Conservation (phyloP, 1,140 invertebrate genomes). For the Drosophila eugracilis region DNA sequence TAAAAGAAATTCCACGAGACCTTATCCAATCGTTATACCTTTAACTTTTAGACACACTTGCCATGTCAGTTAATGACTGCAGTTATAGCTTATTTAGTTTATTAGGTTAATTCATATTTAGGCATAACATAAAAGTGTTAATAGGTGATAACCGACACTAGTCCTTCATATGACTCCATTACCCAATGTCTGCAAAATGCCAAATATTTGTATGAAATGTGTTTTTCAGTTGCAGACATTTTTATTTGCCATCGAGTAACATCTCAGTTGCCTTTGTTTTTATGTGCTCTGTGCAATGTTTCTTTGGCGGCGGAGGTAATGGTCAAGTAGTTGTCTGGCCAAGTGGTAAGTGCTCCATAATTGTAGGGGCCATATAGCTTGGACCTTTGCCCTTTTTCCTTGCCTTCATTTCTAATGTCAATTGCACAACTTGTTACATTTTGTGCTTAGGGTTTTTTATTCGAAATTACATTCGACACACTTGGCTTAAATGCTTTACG, state of each 20-base stretch:
- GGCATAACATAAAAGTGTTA: not conserved
- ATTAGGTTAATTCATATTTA: conserved; percentile 8
- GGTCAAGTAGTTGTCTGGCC: conserved; percentile 45
- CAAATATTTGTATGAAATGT: conserved; percentile 11
- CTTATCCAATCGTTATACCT: no score
- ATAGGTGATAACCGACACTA: conserved; percentile 6
- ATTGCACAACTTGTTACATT: conserved; percentile 30
- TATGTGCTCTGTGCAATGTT: conserved; percentile 37
- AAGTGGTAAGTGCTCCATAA: conserved; percentile 68
- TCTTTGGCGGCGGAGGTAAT: not conserved
- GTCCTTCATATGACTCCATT: conserved; percentile 12
- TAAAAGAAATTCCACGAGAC: no score
- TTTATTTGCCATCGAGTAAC: conserved; percentile 24
- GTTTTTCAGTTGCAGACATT: conserved; percentile 7
- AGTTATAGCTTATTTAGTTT: not conserved
- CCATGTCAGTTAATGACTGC: not conserved
- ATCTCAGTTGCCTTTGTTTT: conserved; percentile 27
- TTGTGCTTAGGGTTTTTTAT: conserved; percentile 1
- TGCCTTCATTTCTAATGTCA: conserved; percentile 31
- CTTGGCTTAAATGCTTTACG: not conserved
- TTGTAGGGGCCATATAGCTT: conserved; percentile 37
- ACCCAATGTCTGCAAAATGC: conserved; percentile 6
- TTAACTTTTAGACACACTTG: not conserved
- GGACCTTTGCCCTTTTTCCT: conserved; percentile 28
- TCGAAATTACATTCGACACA: conserved; percentile 9